Conservation (phyloP, 2,797 vertebrate genomes). For the Diplodus sargus region DNA sequence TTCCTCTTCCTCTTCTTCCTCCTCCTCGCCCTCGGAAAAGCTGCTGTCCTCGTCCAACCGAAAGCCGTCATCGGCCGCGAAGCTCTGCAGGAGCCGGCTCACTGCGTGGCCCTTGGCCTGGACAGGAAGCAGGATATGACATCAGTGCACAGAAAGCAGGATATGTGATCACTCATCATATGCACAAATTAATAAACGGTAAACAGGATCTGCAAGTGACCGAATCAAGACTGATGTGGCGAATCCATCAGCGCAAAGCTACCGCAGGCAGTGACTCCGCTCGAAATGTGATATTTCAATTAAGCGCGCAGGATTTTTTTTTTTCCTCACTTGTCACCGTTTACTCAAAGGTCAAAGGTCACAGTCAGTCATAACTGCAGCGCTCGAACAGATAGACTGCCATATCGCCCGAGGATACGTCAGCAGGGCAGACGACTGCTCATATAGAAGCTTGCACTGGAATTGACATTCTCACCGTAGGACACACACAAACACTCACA, state of each 20-base stretch:
- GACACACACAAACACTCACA: constrained; percentile 29
- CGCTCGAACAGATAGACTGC: constrained; percentile 20
- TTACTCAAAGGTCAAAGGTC: constrained; percentile 45
- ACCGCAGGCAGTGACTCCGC: constrained; percentile 1
- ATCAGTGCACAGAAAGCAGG: constrained; percentile 52
- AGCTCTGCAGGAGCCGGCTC: constrained; percentile 94
- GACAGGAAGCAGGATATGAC: constrained; percentile 50
- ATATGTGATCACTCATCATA: constrained; percentile 18
- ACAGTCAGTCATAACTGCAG: constrained; percentile 35
- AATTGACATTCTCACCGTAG: constrained; percentile 34
- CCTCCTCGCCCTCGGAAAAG: constrained; percentile 92
- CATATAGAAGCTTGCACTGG: constrained; percentile 12
- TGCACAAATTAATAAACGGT: constrained; percentile 19
- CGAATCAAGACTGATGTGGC: constrained; percentile 33
- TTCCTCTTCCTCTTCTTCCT: constrained; percentile 82
- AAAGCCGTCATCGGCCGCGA: constrained; percentile 91
- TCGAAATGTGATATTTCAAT: constrained; percentile 51
- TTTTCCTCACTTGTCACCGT: background rate
- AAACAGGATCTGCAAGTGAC: constrained; percentile 51
- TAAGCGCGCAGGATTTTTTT: constrained; percentile 29
- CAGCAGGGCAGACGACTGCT: background rate
- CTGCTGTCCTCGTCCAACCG: constrained; percentile 92
- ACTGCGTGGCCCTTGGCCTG: constrained; percentile 92
- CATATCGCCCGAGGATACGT: constrained; percentile 51
- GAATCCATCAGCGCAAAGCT: constrained; percentile 36